These are phyloP conservation scores for Spodoptera litura DNA, from an alignment of 1,140 invertebrate genomes.

Conservation along the genomic window DNA sequence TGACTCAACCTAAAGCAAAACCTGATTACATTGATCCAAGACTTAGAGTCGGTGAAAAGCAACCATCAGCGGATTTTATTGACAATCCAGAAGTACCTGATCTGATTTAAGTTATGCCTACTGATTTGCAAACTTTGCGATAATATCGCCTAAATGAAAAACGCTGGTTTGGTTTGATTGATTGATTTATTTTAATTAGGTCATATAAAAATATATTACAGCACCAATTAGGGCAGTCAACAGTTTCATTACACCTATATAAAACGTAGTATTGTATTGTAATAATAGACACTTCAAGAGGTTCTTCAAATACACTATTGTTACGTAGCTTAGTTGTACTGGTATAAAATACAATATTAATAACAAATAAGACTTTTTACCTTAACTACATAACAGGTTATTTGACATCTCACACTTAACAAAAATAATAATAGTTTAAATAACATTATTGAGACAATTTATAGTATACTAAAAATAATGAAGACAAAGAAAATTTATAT, in stretches of 20 bases:
- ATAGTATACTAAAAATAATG: background rate
- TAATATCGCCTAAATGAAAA: background rate
- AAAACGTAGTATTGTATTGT: too few relatives aligned
- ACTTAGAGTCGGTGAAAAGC: constrained; percentile 66
- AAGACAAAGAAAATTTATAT: background rate
- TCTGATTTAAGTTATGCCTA: constrained; percentile 64
- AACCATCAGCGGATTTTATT: constrained; percentile 76
- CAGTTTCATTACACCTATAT: background rate
- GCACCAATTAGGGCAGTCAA: constrained; percentile 14
- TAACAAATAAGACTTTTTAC: too few relatives aligned
- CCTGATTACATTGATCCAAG: constrained; percentile 61
- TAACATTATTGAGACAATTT: constrained; percentile 1
- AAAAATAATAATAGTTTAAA: constrained; percentile 29
- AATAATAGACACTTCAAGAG: too few relatives aligned
- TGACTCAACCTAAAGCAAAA: constrained; percentile 57
- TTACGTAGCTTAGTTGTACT: constrained; percentile 4
- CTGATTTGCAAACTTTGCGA: too few relatives aligned
- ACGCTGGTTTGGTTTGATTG: background rate
- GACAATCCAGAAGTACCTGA: constrained; percentile 83
- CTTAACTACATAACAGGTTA: background rate
- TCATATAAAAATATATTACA: background rate
- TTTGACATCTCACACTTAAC: background rate
- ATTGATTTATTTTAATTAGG: background rate
- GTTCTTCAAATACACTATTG: background rate
- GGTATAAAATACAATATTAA: background rate